Percentiles rank a stretch among this genome's conserved stretches.
phyloP scores from a whole-genome alignment of 1,140 invertebrate species.

The Armadillidium nasatum region DNA sequence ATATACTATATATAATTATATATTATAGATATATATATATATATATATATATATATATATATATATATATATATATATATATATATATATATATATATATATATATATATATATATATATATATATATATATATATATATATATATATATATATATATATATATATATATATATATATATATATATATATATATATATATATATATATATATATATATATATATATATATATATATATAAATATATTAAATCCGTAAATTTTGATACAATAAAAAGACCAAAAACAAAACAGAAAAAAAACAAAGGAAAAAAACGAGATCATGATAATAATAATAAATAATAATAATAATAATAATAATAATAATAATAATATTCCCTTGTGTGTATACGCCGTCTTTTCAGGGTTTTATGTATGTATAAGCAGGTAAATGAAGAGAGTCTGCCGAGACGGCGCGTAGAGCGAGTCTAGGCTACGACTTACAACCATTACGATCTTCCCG shows the following conservation, averaged over 20 bases:
- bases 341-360: too few relatives aligned
- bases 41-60: constrained; percentile 26
- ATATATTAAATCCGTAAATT: too few relatives aligned
- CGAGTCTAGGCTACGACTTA: neutral
- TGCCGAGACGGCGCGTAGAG: neutral
- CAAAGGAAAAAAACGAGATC: too few relatives aligned
- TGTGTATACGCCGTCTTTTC: too few relatives aligned
- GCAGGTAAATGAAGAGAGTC: too few relatives aligned
- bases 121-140: constrained; percentile 26
- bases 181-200: constrained; percentile 35
- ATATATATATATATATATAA: neutral
- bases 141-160: constrained; percentile 34
- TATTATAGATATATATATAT: neutral
- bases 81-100: constrained; percentile 21
- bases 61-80: constrained; percentile 17
- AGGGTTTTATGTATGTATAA: too few relatives aligned
- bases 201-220: constrained; percentile 31
- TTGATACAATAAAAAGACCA: too few relatives aligned
- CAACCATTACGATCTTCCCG: neutral
- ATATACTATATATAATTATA: too few relatives aligned
- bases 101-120: constrained; percentile 18
- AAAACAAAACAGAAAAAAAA: too few relatives aligned
- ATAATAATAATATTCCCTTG: too few relatives aligned
- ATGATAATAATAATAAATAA: too few relatives aligned
- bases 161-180: constrained; percentile 24